Evolutionary conservation across 2,797 vertebrate genomes (phyloP).

Genomic region (Argentina silus): DNA sequence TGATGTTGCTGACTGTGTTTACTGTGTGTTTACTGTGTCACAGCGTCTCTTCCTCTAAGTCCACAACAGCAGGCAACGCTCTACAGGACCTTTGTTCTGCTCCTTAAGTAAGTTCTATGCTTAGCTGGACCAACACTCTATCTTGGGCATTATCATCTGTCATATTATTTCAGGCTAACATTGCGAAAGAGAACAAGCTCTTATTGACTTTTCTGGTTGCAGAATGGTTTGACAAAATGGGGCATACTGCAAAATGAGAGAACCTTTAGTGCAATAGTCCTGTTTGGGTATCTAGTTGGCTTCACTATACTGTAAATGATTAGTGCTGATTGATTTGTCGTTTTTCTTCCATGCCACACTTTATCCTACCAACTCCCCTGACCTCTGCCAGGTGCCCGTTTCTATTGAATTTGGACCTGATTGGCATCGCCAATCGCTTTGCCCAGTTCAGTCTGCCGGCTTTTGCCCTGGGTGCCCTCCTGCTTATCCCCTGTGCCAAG

Average conservation of each 20-base stretch:
- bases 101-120: constrained; percentile 87
- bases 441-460: constrained; percentile 87
- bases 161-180: too few relatives aligned
- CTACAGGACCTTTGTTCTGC: constrained; percentile 83
- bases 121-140: too few relatives aligned
- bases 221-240: too few relatives aligned
- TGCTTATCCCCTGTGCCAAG: constrained; percentile 84
- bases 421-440: constrained; percentile 89
- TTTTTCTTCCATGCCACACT: neutral
- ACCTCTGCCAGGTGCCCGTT: constrained; percentile 87
- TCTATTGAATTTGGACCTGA: constrained; percentile 86
- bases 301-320: too few relatives aligned
- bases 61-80: constrained; percentile 84
- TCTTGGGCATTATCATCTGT: too few relatives aligned
- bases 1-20: constrained; percentile 1
- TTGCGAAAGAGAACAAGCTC: too few relatives aligned
- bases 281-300: too few relatives aligned
- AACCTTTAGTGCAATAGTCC: too few relatives aligned
- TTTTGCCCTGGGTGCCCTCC: constrained; percentile 88
- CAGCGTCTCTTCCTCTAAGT: constrained; percentile 88
- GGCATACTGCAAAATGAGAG: too few relatives aligned
- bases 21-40: constrained; percentile 21
- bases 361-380: neutral
- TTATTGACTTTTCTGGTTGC: too few relatives aligned
- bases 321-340: neutral